A percentile compares a stretch with the other conserved stretches of the same genome.
Evolutionary conservation across 2,797 vertebrate genomes (phyloP).

Genomic region (Tokudaia tokunoshimensis): DNA sequence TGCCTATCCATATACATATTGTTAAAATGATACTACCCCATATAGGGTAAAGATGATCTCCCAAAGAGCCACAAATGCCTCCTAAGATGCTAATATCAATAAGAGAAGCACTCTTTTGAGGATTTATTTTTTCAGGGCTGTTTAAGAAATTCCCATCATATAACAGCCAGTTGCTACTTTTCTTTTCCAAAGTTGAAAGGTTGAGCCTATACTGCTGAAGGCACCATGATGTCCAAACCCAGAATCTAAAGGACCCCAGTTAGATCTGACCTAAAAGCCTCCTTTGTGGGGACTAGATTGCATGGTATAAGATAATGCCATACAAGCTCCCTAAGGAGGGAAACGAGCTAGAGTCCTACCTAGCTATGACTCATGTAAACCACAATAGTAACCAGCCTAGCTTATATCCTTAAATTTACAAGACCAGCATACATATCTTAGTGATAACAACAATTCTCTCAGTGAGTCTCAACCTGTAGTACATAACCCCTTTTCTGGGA

Average conservation of each 20-base stretch:
- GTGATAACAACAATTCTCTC: not conserved
- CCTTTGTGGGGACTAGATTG: not conserved
- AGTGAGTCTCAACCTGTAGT: not conserved
- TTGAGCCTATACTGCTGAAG: not conserved
- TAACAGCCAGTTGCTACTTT: too few relatives aligned
- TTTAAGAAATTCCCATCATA: not conserved
- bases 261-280: too few relatives aligned
- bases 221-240: not conserved
- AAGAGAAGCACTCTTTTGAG: not conserved
- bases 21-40: not conserved
- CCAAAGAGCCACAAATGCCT: not conserved
- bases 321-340: not conserved
- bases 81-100: not conserved
- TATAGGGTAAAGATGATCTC: not conserved
- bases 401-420: not conserved
- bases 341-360: not conserved
- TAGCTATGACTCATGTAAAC: not conserved
- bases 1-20: not conserved
- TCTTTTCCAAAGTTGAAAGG: not conserved
- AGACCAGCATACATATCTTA: not conserved
- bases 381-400: not conserved
- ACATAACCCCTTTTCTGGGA: not conserved
- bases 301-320: not conserved
- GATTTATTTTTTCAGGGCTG: not conserved
- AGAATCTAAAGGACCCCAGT: not conserved